Conservation (phyloP, 2,888 invertebrate genomes). For the Tetanocera ferruginea region DNA sequence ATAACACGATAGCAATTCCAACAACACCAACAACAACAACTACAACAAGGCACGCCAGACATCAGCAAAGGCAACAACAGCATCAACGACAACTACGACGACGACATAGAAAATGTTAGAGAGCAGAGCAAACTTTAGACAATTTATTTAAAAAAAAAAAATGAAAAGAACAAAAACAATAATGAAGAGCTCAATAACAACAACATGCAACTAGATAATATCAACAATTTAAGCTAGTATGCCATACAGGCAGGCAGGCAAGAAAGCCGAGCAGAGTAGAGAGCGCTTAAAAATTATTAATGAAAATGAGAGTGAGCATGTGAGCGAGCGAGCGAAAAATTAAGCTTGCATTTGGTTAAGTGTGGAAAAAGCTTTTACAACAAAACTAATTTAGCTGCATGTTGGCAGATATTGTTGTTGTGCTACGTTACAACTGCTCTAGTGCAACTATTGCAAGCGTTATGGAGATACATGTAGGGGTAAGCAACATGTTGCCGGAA, state of each 20-base stretch:
- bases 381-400: not conserved
- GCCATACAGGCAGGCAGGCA: not conserved
- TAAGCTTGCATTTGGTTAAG: not conserved
- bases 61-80: conserved; percentile 48
- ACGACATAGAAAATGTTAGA: conserved; percentile 28
- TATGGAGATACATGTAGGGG: not conserved
- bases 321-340: not conserved
- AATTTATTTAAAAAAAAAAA: not conserved
- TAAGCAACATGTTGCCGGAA: not conserved
- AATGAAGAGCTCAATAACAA: conserved; percentile 26
- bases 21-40: conserved; percentile 40
- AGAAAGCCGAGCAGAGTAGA: not conserved
- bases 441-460: conserved; percentile 3
- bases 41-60: conserved; percentile 51
- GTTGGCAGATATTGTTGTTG: not conserved
- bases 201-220: conserved; percentile 2
- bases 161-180: not conserved
- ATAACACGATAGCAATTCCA: conserved; percentile 54
- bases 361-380: conserved; percentile 4
- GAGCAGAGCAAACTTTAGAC: conserved; percentile 16
- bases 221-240: not conserved
- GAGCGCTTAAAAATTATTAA: conserved; percentile 19
- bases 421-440: not conserved
- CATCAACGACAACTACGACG: conserved; percentile 31
- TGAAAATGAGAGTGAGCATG: not conserved